Conservation (phyloP, 1,140 invertebrate genomes). For the Zaprionus davidi region DNA sequence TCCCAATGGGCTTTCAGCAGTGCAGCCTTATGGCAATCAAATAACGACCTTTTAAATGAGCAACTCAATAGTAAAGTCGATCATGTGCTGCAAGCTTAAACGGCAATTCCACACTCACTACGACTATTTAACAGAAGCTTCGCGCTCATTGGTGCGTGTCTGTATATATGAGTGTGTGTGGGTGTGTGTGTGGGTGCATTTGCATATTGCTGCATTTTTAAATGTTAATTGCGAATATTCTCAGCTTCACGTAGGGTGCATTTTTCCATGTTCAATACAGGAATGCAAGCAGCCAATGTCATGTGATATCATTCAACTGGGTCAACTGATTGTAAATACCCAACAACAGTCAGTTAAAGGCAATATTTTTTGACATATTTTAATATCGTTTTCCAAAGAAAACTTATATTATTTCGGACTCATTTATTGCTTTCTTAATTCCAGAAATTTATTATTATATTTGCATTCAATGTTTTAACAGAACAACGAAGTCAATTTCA, state of each 20-base stretch:
- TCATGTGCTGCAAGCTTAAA: slow-evolving; percentile 7
- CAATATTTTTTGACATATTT: not conserved
- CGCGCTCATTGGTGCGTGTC: not conserved
- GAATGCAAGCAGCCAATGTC: not conserved
- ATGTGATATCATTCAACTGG: not conserved
- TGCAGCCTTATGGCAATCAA: not conserved
- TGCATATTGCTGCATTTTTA: slow-evolving; percentile 1
- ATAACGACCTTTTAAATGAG: not conserved
- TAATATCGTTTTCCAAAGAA: not conserved
- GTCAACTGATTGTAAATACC: not conserved
- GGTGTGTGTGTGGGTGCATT: not conserved
- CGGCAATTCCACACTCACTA: not conserved
- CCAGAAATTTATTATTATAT: not conserved
- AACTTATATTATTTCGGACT: not conserved
- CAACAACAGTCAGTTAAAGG: not conserved
- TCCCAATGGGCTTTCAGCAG: not conserved
- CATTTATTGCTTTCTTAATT: not conserved
- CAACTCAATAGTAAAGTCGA: slow-evolving; percentile 1
- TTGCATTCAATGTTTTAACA: not conserved
- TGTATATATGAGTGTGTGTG: not conserved
- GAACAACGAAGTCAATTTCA: too few relatives aligned
- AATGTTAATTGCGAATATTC: not conserved
- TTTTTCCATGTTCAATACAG: not conserved
- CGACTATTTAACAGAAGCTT: not conserved
- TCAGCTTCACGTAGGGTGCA: not conserved